phyloP scores from a whole-genome alignment of 2,797 vertebrate species.

The Natrix natrix region DNA sequence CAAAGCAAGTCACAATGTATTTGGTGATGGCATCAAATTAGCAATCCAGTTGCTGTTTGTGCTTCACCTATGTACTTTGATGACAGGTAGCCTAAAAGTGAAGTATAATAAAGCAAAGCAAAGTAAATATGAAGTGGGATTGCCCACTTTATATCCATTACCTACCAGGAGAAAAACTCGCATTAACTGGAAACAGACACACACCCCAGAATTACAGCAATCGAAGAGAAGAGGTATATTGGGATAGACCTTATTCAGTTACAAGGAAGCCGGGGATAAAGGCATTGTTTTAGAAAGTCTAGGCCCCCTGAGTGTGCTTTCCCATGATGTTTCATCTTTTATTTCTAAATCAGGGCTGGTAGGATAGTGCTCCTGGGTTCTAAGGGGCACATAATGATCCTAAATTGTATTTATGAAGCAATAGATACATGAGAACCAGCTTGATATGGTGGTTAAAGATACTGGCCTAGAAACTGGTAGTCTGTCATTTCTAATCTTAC shows the following conservation, averaged over 20 bases:
- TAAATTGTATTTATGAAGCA: neutral
- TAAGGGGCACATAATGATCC: neutral
- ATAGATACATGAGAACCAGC: neutral
- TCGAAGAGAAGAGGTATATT: neutral
- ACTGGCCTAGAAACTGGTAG: neutral
- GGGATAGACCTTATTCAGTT: neutral
- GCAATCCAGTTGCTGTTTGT: neutral
- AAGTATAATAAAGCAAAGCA: neutral
- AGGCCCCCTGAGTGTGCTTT: neutral
- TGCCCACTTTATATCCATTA: neutral
- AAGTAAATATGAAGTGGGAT: neutral
- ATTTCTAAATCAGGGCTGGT: neutral
- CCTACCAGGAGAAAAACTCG: neutral
- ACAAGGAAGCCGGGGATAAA: neutral
- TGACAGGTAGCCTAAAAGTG: neutral
- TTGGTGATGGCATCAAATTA: neutral
- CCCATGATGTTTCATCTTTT: neutral
- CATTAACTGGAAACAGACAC: neutral
- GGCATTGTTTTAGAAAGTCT: neutral
- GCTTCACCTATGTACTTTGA: neutral
- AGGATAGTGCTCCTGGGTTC: neutral
- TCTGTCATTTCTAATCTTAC: neutral
- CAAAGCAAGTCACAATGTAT: neutral
- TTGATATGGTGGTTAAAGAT: neutral
- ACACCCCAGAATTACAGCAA: neutral